Evolutionary conservation across 2,888 invertebrate species (phyloP), one percentile per base, ranked within the genome.

Genomic region (Yponomeuta cagnagella): DNA sequence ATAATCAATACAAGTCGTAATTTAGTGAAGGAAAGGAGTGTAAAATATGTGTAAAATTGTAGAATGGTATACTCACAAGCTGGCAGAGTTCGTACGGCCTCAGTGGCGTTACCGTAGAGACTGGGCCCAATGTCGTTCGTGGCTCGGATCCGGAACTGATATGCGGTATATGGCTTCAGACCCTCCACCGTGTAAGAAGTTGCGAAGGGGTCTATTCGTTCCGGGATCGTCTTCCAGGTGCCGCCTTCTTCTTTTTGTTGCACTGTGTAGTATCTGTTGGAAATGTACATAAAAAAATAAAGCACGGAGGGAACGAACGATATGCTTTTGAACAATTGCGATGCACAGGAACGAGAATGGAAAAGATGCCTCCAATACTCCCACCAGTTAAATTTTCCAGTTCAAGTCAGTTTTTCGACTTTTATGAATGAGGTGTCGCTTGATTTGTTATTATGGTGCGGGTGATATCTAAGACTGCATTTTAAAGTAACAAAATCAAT

Each of bases 41-140:
- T 12, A 58, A 58, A 58, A 15, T 23, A 23, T 23, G 23, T 15
- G 3, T 3, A 58, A 12, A 15, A 12, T 12, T 52, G 52, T 12
- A 52, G 52, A 52, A 12, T 58, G 52, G 15, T 43, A 66, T 37
- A 73, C 78, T 78, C 82, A 95, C 95, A 95, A 73, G 98, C 97
- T 43, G 98, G 97, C 74, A 98, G 90, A 0, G 98, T 98, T 76
- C 96, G 94, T 48, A 97, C 97, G 80, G 96, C 95, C 75, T 96
- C 95, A 0, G 98, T 98, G 77, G 97, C 96, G 23, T 95, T 94
- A 82, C 99, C 99, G 92, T 97, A 99, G 1, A 95, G 94, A 79
- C 98, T 98, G 0, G 97, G 97, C 0, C 98, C 98, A 71, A 98
- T 96, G 83, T 99, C 99, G 82, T 99, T 99, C 12, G 97, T 97